These are phyloP conservation scores for Crioceris asparagi DNA, from an alignment of 2,888 invertebrate genomes.

Conservation along the genomic window DNA sequence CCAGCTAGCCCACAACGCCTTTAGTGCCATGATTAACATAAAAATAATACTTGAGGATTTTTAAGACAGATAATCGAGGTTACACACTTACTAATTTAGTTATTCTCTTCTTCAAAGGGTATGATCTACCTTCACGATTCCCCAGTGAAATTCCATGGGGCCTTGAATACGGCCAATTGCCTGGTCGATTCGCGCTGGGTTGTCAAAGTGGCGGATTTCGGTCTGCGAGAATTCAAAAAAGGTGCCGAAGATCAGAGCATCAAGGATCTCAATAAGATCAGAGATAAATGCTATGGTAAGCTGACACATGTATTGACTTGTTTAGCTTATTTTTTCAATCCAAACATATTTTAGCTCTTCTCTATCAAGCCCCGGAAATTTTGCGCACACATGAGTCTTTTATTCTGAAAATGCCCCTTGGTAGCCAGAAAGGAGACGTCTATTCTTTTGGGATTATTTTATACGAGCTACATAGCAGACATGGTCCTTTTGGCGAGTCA, in stretches of 20 bases:
- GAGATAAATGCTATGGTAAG: conserved; percentile 63
- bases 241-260: conserved; percentile 54
- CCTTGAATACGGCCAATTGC: conserved; percentile 82
- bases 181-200: conserved; percentile 93
- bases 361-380: conserved; percentile 75
- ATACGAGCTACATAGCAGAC: conserved; percentile 77
- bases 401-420: conserved; percentile 34
- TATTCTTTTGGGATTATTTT: conserved; percentile 82
- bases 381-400: conserved; percentile 42
- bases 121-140: conserved; percentile 87
- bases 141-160: conserved; percentile 76
- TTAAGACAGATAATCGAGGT: neutral
- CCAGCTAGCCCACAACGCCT: too few relatives aligned
- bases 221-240: conserved; percentile 74
- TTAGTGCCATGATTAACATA: too few relatives aligned
- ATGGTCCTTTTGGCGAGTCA: conserved; percentile 73
- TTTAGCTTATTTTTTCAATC: neutral
- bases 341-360: conserved; percentile 44
- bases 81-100: conserved; percentile 33
- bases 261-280: conserved; percentile 47
- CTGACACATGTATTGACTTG: conserved; percentile 11
- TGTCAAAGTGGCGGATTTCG: conserved; percentile 86
- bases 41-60: too few relatives aligned
- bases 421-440: conserved; percentile 68
- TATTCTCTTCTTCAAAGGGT: too few relatives aligned